A percentile compares a stretch with the other conserved stretches of the same genome.
phyloP scores from a whole-genome alignment of 2,797 vertebrate genomes.

The Sarcoramphus papa region DNA sequence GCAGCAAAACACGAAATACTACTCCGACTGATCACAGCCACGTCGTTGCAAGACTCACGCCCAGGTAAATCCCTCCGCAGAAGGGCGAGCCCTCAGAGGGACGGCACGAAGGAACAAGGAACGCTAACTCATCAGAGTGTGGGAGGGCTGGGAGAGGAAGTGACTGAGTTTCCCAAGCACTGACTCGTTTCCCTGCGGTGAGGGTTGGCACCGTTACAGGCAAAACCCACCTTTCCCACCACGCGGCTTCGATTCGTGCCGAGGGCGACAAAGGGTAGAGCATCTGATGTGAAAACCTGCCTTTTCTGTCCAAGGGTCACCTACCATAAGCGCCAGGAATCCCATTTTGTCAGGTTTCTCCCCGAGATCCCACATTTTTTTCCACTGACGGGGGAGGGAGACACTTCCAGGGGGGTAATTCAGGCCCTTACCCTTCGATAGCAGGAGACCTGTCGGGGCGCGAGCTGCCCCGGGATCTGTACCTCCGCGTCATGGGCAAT shows the following conservation, averaged over 20 bases:
- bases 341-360: background rate
- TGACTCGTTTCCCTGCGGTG: background rate
- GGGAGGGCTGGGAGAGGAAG: background rate
- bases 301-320: background rate
- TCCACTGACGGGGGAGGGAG: background rate
- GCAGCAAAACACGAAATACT: background rate
- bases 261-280: background rate
- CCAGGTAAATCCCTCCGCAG: background rate
- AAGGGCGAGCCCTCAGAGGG: background rate
- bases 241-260: background rate
- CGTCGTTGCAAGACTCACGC: background rate
- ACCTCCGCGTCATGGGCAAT: constrained; percentile 83
- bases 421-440: constrained; percentile 85
- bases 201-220: background rate
- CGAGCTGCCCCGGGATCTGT: constrained; percentile 86
- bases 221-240: background rate
- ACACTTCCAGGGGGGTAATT: background rate
- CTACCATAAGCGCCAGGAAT: accelerated
- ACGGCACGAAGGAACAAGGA: background rate
- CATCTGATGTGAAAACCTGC: accelerated
- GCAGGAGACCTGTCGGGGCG: constrained; percentile 91
- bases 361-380: accelerated
- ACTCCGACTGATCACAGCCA: accelerated
- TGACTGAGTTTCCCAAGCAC: background rate
- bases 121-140: background rate